phyloP scores from a whole-genome alignment of 2,888 invertebrate species.

The Pandemis heparana region DNA sequence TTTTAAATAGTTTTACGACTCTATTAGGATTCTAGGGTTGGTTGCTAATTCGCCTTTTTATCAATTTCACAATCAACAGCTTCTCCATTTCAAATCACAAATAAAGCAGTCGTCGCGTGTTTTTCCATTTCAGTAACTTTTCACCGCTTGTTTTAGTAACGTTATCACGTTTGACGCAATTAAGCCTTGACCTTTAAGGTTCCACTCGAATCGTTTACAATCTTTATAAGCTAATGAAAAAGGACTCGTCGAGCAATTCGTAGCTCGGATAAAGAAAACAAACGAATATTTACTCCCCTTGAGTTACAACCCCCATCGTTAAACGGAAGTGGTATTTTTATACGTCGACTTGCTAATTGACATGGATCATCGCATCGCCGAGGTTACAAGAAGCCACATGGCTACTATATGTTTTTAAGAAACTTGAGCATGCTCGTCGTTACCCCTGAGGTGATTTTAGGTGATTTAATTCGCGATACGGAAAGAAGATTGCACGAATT shows the following conservation, averaged over 20 bases:
- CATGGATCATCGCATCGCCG: slow-evolving; percentile 6
- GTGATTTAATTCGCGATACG: slow-evolving; percentile 21
- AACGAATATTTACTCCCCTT: slow-evolving; percentile 2
- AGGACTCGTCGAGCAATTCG: slow-evolving; percentile 6
- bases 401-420: not conserved
- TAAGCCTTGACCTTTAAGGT: slow-evolving; percentile 38
- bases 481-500: slow-evolving; percentile 30
- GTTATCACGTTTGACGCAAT: slow-evolving; percentile 31
- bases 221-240: slow-evolving; percentile 22
- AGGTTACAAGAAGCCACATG: slow-evolving; percentile 21
- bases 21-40: not conserved
- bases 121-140: slow-evolving; percentile 29
- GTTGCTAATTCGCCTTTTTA: not conserved
- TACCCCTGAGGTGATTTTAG: not conserved
- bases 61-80: not conserved
- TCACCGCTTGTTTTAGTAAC: slow-evolving; percentile 25
- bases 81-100: slow-evolving; percentile 17
- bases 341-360: slow-evolving; percentile 20
- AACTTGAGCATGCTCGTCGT: not conserved
- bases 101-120: not conserved
- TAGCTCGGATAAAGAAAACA: slow-evolving; percentile 7
- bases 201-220: slow-evolving; percentile 6
- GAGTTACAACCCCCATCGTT: slow-evolving; percentile 11
- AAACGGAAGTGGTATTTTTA: slow-evolving; percentile 30
- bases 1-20: not conserved